Evolutionary conservation across 2,888 invertebrate genomes (phyloP), one percentile per base, ranked within the genome.

Genomic region (Drosophila kanekoi): DNA sequence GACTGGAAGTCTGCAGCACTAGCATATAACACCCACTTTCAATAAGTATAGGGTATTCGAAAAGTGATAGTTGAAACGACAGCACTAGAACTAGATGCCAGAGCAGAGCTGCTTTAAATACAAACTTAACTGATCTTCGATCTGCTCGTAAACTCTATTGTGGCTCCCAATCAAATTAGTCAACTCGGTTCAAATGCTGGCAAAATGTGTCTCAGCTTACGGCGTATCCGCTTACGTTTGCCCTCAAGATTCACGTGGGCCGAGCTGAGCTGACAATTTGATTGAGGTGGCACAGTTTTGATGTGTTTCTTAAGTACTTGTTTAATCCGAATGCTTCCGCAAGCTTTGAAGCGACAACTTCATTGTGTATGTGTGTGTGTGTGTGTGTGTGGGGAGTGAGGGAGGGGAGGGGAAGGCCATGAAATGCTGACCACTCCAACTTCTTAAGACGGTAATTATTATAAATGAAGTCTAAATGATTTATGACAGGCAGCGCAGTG

Each of bases 391-490:
- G 77, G 23, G 8, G 8, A 28, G 23, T 6, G 5, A 23, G 23
- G 23, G 6, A 23, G 23, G 8, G 23, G 23, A 28, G 2, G 8
- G 28, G 28, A 8, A 28, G 8, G 28, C 80, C 81, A 72, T 77
- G 85, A 81, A 68, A 75, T 44, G 49, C 57, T 79, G 74, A 72
- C 77, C 83, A 72, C 62, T 72, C 66, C 28, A 70, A 54, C 83
- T 68, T 75, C 72, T 77, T 64, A 47, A 77, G 73, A 23, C 52
- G 74, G 77, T 87, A 79, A 84, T 84, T 84, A 84, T 85, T 84
- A 87, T 85, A 84, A 84, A 84, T 84, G 87, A 87, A 84, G 77
- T 82, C 75, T 52, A 79, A 76, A 84, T 84, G 83, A 84, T 84
- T 87, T 87, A 84, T 84, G 83, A 82, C 76, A 79, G 60, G 33